Evolutionary conservation across 2,113 vertebrate genomes (phyloP), one percentile per base, ranked within the genome.

Genomic region (Pithys albifrons): DNA sequence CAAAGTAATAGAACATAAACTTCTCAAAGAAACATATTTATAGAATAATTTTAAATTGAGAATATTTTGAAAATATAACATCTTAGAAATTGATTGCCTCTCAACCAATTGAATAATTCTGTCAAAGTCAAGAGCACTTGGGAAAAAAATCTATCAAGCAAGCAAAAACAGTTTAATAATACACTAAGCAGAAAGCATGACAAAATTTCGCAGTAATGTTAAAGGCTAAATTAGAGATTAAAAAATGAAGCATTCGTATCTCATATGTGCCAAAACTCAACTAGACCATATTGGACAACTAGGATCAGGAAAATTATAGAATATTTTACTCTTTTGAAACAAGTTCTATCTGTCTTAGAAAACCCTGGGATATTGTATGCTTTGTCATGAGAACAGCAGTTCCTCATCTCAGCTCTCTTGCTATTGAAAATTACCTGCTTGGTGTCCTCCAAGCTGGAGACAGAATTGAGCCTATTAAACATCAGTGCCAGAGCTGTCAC

Each of bases 101-200:
- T 96, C 85, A 96, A 76, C 19, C 58, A 81, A 48, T 22, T 87
- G 84, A 93, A 88, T 96, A 89, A 88, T 86, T 91, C 31, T 73
- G 27, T 86, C 80, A 86, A 86, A 95, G 22, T 57, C 65, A 84
- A 89, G 65, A 95, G 67, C 76, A 93, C 74, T 76, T 91, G n/a
- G 35, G 17, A n/a, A 75, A 79, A 81, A 96, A 92, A 95, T 55
- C 58, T 57, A 84, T 88, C 82, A 97, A 91, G 70, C 66, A 46
- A 97, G 65, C 45, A 92, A 85, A 65, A 95, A 85, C 35, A 48
- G 73, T 96, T 96, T 93, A 93, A 96, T 94, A 94, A 49, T 18
- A 41, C 37, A 61, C 58, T 93, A 93, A 97, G 54, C 10, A 89
- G 66, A 94, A 94, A 84, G 24, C 37, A 93, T 29, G 70, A 70